These are phyloP conservation scores for Mylabris phalerata DNA, from an alignment of 1,140 invertebrate species.

Conservation along the genomic window DNA sequence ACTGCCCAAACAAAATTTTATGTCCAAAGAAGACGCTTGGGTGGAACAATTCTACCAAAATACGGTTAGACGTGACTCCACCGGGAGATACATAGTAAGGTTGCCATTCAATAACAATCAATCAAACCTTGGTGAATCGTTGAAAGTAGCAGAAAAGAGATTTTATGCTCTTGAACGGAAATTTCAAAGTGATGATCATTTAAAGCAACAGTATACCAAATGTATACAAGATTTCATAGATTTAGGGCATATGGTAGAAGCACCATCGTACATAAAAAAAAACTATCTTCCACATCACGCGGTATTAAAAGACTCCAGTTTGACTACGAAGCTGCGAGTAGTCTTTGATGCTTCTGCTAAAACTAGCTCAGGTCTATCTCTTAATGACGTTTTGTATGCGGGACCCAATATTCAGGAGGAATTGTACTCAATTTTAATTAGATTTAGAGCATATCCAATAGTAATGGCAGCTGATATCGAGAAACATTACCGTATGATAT, in stretches of 20 bases:
- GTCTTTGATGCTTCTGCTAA: constrained; percentile 17
- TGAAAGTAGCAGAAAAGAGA: neutral
- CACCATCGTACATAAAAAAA: neutral
- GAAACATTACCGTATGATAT: no score
- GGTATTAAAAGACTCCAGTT: constrained; percentile 22
- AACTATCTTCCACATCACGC: constrained; percentile 39
- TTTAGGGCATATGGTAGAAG: neutral
- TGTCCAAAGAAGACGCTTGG: neutral
- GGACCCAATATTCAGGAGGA: constrained; percentile 37
- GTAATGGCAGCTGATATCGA: constrained; percentile 30
- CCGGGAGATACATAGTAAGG: constrained; percentile 3
- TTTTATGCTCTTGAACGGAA: constrained; percentile 1
- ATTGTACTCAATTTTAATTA: constrained; percentile 30
- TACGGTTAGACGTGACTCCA: neutral
- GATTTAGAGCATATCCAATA: constrained; percentile 35
- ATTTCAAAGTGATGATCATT: neutral
- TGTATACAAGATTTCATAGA: neutral
- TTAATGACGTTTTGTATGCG: constrained; percentile 25
- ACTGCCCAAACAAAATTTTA: neutral
- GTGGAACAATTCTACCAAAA: neutral
- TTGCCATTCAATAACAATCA: constrained; percentile 1
- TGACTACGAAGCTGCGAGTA: constrained; percentile 31
- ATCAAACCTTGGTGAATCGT: neutral
- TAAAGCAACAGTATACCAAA: neutral
- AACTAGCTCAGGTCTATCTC: constrained; percentile 20